Evolutionary conservation across 2,113 vertebrate genomes (phyloP).

Genomic region (Columba janthina): DNA sequence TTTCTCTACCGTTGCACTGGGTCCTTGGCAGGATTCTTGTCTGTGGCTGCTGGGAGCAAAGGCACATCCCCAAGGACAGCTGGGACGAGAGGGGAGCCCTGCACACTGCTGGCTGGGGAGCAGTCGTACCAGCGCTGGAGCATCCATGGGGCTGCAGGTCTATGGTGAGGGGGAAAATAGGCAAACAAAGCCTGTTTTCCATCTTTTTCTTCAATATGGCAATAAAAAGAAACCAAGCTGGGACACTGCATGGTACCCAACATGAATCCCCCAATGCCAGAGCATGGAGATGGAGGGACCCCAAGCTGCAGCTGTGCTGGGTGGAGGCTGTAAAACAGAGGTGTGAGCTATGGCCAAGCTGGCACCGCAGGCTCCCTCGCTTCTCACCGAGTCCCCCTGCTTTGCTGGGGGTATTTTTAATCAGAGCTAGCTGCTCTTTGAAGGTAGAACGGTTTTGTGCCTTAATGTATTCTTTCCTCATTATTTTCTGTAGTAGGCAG

Average conservation of each 20-base stretch:
- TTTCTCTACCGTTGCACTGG: not conserved
- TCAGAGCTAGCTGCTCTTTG: slow-evolving; percentile 47
- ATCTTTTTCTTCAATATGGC: not conserved
- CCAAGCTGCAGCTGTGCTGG: not conserved
- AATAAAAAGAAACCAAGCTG: not conserved
- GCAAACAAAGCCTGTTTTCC: accelerated
- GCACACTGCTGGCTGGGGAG: not conserved
- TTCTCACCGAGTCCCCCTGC: not conserved
- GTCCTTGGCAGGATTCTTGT: not conserved
- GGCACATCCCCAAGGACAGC: accelerated
- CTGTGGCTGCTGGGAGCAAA: not conserved
- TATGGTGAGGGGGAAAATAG: accelerated
- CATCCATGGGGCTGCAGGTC: not conserved
- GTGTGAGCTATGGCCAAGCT: not conserved
- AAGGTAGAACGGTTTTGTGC: slow-evolving; percentile 36
- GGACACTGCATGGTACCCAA: not conserved
- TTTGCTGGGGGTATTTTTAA: slow-evolving; percentile 4
- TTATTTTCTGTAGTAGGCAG: slow-evolving; percentile 66
- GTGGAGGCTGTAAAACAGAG: not conserved
- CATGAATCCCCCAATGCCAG: not conserved
- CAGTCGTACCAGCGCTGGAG: not conserved
- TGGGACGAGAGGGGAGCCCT: not conserved
- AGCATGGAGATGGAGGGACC: not conserved
- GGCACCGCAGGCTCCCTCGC: not conserved
- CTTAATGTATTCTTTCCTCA: slow-evolving; percentile 55